Percentiles rank a stretch among this genome's conserved stretches.
These are phyloP conservation scores for Nannospalax galili DNA, from an alignment of 2,113 vertebrate genomes.

Conservation along the genomic window DNA sequence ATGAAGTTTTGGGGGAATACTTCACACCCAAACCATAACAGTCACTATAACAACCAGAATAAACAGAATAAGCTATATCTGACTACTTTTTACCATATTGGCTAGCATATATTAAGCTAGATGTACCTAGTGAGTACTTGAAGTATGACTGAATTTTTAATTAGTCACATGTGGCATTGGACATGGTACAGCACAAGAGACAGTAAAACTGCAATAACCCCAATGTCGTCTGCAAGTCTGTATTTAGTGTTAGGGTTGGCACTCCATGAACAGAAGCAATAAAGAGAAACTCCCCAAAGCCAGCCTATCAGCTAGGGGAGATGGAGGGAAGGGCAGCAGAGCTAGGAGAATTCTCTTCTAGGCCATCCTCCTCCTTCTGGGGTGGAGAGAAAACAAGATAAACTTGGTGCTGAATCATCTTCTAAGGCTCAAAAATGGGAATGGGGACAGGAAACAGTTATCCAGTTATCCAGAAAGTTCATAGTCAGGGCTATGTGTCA, in stretches of 20 bases:
- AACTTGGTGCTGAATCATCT: background rate
- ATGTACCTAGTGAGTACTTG: background rate
- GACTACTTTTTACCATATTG: background rate
- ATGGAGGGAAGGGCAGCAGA: background rate
- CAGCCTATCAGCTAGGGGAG: background rate
- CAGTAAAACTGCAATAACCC: no score
- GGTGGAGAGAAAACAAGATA: background rate
- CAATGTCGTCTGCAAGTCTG: background rate
- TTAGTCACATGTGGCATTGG: background rate
- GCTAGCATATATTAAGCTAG: background rate
- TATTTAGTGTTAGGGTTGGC: background rate
- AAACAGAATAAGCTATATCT: background rate
- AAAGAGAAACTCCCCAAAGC: background rate
- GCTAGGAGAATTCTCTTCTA: no score
- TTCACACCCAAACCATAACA: background rate
- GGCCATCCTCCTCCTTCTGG: background rate
- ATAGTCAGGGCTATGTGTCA: background rate
- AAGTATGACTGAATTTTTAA: background rate
- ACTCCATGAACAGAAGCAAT: background rate
- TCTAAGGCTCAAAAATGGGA: background rate
- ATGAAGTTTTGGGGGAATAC: background rate
- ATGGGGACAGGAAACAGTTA: background rate
- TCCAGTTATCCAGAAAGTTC: background rate
- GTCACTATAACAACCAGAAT: background rate
- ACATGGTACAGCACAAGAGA: background rate